Evolutionary conservation across 1,140 invertebrate species (phyloP).

Genomic region (Zaprionus gabonicus): DNA sequence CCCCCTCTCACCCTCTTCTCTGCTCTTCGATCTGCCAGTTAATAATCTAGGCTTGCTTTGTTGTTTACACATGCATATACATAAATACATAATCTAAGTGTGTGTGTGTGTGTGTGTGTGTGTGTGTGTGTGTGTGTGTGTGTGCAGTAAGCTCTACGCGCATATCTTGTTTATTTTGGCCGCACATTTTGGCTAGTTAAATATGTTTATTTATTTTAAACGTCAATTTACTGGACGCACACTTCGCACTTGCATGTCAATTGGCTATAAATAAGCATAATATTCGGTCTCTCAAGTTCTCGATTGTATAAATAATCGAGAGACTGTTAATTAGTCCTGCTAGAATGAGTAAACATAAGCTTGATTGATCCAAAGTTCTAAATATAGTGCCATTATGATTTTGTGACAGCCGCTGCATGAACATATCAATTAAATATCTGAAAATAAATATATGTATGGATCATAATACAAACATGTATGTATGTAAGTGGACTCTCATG

Average conservation of each 20-base stretch:
- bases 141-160: constrained; percentile 1
- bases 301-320: too few species aligned
- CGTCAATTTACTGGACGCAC: constrained; percentile 43
- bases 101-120: neutral
- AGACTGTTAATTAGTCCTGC: neutral
- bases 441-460: neutral
- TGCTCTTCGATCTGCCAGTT: constrained; percentile 21
- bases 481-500: neutral
- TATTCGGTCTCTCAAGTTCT: constrained; percentile 4
- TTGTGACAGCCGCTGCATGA: too few species aligned
- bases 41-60: constrained; percentile 42
- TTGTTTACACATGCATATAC: constrained; percentile 20
- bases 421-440: too few species aligned
- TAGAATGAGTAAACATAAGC: neutral
- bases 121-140: neutral
- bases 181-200: constrained; percentile 41
- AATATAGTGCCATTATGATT: too few species aligned
- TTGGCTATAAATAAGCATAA: constrained; percentile 10
- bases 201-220: constrained; percentile 26
- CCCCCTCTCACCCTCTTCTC: neutral
- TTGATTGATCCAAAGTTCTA: too few species aligned
- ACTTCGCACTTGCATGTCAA: constrained; percentile 43
- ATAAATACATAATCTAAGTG: constrained; percentile 2
- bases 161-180: constrained; percentile 45
- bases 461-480: neutral